Evolutionary conservation across 1,140 invertebrate species (phyloP).

Genomic region (Patella vulgata): DNA sequence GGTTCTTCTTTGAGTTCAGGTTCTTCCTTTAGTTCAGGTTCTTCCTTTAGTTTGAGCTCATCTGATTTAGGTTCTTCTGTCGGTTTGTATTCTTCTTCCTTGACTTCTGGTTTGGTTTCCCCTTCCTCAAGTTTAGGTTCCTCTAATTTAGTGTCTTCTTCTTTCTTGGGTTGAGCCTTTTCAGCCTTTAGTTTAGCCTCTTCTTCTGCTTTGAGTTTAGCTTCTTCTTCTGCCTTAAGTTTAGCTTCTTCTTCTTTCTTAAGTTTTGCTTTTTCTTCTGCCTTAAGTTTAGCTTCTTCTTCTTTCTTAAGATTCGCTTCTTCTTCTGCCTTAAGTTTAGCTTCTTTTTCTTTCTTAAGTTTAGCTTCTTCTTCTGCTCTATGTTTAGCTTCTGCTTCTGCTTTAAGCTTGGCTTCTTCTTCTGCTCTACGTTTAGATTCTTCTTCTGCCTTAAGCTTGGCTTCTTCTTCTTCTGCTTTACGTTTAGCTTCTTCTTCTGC

Average conservation of each 20-base stretch:
- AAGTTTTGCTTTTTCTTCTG: constrained; percentile 9
- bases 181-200: background rate
- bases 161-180: background rate
- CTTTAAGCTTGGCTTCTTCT: constrained; percentile 4
- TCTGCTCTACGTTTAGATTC: constrained; percentile 3
- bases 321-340: no score
- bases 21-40: background rate
- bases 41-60: background rate
- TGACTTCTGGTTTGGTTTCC: constrained; percentile 2
- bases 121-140: constrained; percentile 7
- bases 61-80: background rate
- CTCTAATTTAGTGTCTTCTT: constrained; percentile 7
- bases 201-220: background rate
- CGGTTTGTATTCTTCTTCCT: background rate
- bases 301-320: background rate
- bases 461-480: constrained; percentile 7
- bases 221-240: background rate
- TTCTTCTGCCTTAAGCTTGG: constrained; percentile 1
- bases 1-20: background rate
- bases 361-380: no score
- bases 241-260: constrained; percentile 78
- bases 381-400: background rate
- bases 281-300: background rate
- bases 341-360: no score
- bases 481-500: background rate